These are phyloP conservation scores for Rhysida immarginata DNA, from an alignment of 1,140 invertebrate species.

Conservation along the genomic window DNA sequence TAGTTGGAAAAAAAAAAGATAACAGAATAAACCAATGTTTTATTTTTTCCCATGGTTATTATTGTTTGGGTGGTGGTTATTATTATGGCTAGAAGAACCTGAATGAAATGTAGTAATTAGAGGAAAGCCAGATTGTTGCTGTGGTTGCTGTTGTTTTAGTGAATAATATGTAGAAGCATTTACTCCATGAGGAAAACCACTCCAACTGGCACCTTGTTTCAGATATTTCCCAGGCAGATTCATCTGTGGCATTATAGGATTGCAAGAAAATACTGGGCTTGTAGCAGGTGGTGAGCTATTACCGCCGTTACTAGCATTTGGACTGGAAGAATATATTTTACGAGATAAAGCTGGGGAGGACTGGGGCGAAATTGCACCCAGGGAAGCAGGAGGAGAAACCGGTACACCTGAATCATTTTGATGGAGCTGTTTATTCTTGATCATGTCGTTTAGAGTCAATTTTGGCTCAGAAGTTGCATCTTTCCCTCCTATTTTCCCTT, in stretches of 20 bases:
- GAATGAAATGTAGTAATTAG: too few relatives aligned
- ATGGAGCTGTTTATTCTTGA: not conserved
- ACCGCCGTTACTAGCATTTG: not conserved
- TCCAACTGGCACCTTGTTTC: slow-evolving; percentile 8
- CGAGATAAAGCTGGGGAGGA: not conserved
- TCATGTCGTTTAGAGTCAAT: slow-evolving; percentile 3
- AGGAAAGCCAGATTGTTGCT: too few relatives aligned
- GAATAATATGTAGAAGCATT: not conserved
- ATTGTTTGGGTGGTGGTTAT: too few relatives aligned
- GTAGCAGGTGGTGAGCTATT: too few relatives aligned
- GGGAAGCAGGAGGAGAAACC: too few relatives aligned
- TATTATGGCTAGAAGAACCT: too few relatives aligned
- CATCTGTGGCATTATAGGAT: not conserved
- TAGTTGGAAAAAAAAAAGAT: too few relatives aligned
- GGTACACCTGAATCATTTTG: too few relatives aligned
- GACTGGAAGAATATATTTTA: not conserved
- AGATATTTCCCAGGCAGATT: not conserved
- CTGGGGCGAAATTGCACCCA: too few relatives aligned
- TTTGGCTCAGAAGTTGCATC: not conserved
- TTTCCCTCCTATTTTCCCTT: not conserved
- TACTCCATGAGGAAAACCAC: slow-evolving; percentile 4
- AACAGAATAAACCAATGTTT: too few relatives aligned
- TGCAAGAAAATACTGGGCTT: too few relatives aligned
- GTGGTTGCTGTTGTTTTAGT: slow-evolving; percentile 3
- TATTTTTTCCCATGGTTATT: too few relatives aligned